Base-by-base conservation (phyloP, 2,797 vertebrate genomes). In the Caiman crocodilus region DNA sequence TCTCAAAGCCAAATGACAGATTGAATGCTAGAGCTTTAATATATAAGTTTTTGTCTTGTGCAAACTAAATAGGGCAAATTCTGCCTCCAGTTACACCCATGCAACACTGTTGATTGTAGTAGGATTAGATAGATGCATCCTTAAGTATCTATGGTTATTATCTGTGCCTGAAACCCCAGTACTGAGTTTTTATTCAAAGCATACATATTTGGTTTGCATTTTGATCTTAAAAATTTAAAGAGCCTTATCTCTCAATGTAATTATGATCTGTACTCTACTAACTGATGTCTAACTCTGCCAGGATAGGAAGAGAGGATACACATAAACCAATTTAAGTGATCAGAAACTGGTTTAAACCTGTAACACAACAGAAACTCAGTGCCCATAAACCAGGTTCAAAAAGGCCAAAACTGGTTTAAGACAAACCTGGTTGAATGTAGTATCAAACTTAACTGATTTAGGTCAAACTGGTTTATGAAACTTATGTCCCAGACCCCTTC, bases 201-300 rank as follows among this genome's bases (percentile, higher is more conserved):
- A 63, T 92, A 58, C 30, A 86, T 88, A 55, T 94, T 92, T 95
- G 16, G 0, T 67, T 82, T 50, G 50, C 16, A 1, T 81, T 90
- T 82, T 25, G 5, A 78, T 88, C 86, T 69, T 94, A 80, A 93
- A 91, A 92, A 95, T 84, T 94, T 88, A 78, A 84, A 95, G 42
- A 88, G 21, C 9, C 57, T 90, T 94, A 15, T 32, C 28, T 85
- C 90, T 87, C 82, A 87, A 42, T 93, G 30, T 92, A 94, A 85
- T 94, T 93, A 91, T 60, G 86, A 90, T 89, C 85, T 94, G 76
- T 85, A 56, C 60, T 95, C 90, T 91, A 82, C 71, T 78, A 94
- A 89, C 93, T 91, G 93, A 76, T 89, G 76, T 94, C 94, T 94
- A 94, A 93, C 74, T 76, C 76, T 90, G 64, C 42, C 42, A 50